Conservation (phyloP, 2,113 vertebrate genomes). For the Pachycephala philippinensis region DNA sequence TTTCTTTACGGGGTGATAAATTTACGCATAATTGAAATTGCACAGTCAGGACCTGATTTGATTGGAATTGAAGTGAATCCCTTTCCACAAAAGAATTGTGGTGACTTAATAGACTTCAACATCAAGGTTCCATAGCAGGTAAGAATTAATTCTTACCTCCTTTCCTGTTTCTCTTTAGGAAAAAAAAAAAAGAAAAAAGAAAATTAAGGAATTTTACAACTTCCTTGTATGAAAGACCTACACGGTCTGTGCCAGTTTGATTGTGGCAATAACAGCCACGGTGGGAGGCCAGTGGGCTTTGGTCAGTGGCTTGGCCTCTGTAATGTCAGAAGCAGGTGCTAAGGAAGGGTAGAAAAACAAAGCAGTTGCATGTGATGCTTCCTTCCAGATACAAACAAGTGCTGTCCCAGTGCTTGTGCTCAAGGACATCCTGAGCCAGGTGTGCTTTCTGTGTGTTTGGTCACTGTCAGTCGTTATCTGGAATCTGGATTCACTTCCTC, state of each 20-base stretch:
- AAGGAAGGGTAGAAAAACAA: neutral
- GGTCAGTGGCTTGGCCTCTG: neutral
- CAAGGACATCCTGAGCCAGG: neutral
- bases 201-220: neutral
- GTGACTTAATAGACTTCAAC: neutral
- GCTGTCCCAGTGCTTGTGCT: neutral
- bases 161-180: neutral
- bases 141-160: neutral
- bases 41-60: neutral
- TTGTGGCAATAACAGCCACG: accelerated
- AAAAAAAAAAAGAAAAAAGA: neutral
- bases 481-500: neutral
- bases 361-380: neutral
- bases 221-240: neutral
- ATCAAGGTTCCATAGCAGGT: neutral
- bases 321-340: neutral
- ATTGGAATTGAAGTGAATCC: neutral
- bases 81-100: neutral
- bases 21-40: neutral
- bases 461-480: neutral
- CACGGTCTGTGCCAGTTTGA: neutral
- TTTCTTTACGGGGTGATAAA: neutral
- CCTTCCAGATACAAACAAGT: neutral
- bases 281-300: neutral
- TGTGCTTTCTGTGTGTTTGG: neutral